Conservation (phyloP, 2,797 vertebrate genomes). For the Oceanodroma leucorhoa region DNA sequence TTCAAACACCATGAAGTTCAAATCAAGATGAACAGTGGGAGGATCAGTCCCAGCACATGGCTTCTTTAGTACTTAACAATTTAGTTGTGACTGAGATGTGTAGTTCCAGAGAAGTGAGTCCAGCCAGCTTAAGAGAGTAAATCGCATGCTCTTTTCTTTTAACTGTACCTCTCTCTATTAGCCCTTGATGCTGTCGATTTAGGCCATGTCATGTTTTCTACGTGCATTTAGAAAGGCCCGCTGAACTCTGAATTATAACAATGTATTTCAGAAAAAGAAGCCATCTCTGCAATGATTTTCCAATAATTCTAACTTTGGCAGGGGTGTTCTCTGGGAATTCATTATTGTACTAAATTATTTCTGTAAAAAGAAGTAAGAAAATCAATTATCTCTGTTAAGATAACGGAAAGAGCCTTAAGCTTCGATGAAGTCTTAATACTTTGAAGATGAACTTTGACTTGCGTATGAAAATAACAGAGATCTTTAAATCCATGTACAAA, state of each 20-base stretch:
- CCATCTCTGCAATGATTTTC: not conserved
- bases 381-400: not conserved
- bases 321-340: not conserved
- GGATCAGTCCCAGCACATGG: not conserved
- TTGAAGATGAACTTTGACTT: conserved; percentile 1
- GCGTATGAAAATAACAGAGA: not conserved
- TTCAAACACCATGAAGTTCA: not conserved
- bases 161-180: not conserved
- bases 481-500: not conserved
- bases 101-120: not conserved
- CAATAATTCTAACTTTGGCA: not conserved
- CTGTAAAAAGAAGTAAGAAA: not conserved
- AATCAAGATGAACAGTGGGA: not conserved
- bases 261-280: conserved; percentile 6
- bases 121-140: not conserved
- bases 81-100: not conserved
- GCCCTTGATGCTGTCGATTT: not conserved
- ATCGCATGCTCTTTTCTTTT: not conserved
- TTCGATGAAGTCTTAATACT: not conserved
- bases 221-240: not conserved
- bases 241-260: not conserved
- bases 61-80: not conserved
- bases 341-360: not conserved
- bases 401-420: not conserved
- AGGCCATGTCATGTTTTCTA: not conserved